A percentile compares a stretch with the other conserved stretches of the same genome.
These are phyloP conservation scores for Amiota communis DNA, from an alignment of 2,888 invertebrate genomes.

Conservation along the genomic window DNA sequence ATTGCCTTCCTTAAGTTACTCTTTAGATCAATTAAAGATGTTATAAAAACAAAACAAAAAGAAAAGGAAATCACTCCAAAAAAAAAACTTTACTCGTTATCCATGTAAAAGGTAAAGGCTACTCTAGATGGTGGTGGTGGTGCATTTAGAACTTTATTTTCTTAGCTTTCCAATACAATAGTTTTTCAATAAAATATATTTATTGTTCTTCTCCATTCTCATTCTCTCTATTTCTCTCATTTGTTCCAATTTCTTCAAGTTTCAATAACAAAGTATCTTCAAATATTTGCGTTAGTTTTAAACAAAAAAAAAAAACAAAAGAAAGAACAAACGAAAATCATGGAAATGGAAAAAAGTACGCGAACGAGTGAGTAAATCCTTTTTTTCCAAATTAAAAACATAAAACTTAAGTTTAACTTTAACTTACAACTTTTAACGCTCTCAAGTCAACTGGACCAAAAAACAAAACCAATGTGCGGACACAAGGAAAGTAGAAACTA, in stretches of 20 bases:
- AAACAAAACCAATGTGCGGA: no score
- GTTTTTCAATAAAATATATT: neutral
- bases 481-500: no score
- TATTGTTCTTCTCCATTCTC: neutral
- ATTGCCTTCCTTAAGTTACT: no score
- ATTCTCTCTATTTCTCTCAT: neutral
- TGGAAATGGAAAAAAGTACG: neutral
- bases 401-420: conserved; percentile 66
- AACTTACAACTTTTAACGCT: conserved; percentile 17
- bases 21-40: no score
- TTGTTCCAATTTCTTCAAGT: neutral
- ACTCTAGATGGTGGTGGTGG: neutral
- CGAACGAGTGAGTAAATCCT: conserved; percentile 38
- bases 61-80: neutral
- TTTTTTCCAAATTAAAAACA: conserved; percentile 63
- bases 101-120: neutral
- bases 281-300: conserved; percentile 4
- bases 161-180: neutral
- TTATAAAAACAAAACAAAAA: neutral
- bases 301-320: neutral
- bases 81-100: no score
- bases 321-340: neutral
- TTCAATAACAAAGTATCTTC: conserved; percentile 7
- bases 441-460: no score
- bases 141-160: neutral